Evolutionary conservation across 2,888 invertebrate species (phyloP), one percentile per base, ranked within the genome.

Genomic region (Nebria brevicollis): DNA sequence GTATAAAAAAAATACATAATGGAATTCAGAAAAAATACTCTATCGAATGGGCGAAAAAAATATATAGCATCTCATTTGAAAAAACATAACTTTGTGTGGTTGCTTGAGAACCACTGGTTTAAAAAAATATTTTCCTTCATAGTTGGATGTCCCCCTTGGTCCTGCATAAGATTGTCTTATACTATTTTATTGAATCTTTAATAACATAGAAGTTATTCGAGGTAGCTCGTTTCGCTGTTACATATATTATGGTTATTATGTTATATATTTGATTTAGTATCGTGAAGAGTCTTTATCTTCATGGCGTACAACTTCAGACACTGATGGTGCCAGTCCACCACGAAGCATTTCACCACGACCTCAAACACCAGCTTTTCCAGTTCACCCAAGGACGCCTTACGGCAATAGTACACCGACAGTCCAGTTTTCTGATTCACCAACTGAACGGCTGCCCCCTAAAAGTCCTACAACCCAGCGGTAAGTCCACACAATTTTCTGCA

Each of bases 321-420:
- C 89, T 25, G 91, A 91, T 82, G 90, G 88, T 66, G 88, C 87
- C 3, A 89, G 92, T 86, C 92, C 93, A 72, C 89, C 90, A 13
- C 90, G 90, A 83, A 90, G 91, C 77, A 88, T 89, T 70, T 91
- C 90, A 54, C 91, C 92, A 83, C 92, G 96, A 82, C 96, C 97
- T 41, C 96, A 96, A 88, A 98, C 98, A 26, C 98, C 98, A 70
- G 95, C 96, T 79, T 98, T 98, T 91, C 98, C 98, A 82, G 96
- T 97, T 79, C 95, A 95, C 86, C 96, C 97, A 82, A 93, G 96
- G 85, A 97, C 97, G 7, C 97, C 97, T 13, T 95, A 95, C 90
- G 94, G 93, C 84, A 95, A 95, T 87, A 94, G 95, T 86, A 92
- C 93, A 72, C 93, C 94, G 81, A 93, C 92, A 82, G 91, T 91